Percentiles rank a stretch among this genome's conserved stretches.
Conservation (phyloP, 2,888 invertebrate genomes). For the Aspidiotus destructor region DNA sequence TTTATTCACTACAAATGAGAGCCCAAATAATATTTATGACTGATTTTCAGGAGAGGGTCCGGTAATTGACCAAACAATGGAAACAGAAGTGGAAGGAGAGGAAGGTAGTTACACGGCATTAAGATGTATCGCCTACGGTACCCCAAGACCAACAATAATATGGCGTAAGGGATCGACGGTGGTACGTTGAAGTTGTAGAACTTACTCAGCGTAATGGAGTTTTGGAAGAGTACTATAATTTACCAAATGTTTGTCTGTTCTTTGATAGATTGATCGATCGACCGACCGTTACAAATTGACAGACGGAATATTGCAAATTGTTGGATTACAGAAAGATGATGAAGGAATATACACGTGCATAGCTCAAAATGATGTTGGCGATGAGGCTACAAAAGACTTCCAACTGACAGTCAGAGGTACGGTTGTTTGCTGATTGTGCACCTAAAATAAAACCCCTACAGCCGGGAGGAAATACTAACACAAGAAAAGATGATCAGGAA, state of each 20-base stretch:
- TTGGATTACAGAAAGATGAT: conserved; percentile 68
- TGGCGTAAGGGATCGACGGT: conserved; percentile 65
- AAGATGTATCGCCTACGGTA: conserved; percentile 64
- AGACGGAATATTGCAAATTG: conserved; percentile 71
- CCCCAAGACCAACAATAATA: conserved; percentile 63
- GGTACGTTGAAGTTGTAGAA: conserved; percentile 46
- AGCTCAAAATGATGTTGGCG: conserved; percentile 69
- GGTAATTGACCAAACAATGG: conserved; percentile 37
- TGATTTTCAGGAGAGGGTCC: conserved; percentile 36
- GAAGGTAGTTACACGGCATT: conserved; percentile 67
- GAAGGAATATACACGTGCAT: conserved; percentile 76
- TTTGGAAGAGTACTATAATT: no score
- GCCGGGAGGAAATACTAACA: no score
- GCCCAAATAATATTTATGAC: no score
- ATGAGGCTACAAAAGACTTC: conserved; percentile 58
- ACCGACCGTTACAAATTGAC: conserved; percentile 58
- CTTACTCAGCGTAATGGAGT: background rate
- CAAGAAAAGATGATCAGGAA: no score
- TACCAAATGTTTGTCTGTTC: background rate
- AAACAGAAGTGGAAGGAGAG: conserved; percentile 54
- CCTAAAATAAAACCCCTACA: no score
- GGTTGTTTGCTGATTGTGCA: conserved; percentile 37
- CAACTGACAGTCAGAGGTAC: conserved; percentile 64
- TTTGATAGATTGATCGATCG: conserved; percentile 58
- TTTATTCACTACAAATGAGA: no score